Percentiles rank a stretch among this genome's conserved stretches.
These are phyloP conservation scores for Pomatorhinus ruficollis DNA, from an alignment of 2,113 vertebrate genomes.

Conservation along the genomic window DNA sequence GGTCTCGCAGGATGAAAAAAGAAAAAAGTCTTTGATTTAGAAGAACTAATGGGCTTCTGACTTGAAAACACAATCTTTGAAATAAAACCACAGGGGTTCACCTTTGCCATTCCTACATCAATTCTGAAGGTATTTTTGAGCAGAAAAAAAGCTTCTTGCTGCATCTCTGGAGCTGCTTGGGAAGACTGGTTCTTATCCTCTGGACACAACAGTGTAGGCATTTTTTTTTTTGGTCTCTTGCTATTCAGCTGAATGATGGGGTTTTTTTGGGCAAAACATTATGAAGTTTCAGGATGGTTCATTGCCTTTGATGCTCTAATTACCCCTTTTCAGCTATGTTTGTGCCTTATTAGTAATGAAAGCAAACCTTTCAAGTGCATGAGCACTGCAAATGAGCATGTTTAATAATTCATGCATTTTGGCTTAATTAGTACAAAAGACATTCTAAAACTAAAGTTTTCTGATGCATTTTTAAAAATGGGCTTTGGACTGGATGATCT, in stretches of 20 bases:
- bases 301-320: conserved; percentile 71
- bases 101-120: not conserved
- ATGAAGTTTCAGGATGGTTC: conserved; percentile 58
- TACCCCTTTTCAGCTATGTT: conserved; percentile 47
- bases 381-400: conserved; percentile 36
- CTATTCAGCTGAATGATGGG: not conserved
- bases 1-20: not conserved
- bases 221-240: not conserved
- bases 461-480: conserved; percentile 20
- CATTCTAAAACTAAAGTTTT: conserved; percentile 20
- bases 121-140: not conserved
- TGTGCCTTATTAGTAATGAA: conserved; percentile 51
- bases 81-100: not conserved
- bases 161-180: not conserved
- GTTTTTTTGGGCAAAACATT: conserved; percentile 39
- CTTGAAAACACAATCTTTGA: conserved; percentile 11
- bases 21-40: not conserved
- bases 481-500: not conserved
- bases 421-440: conserved; percentile 23
- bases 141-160: not conserved
- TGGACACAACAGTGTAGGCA: not conserved
- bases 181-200: not conserved
- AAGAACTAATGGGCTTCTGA: conserved; percentile 4
- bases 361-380: conserved; percentile 56
- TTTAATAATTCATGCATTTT: conserved; percentile 64